Evolutionary conservation across 2,888 invertebrate genomes (phyloP), one percentile per base, ranked within the genome.

Genomic region (Xestia ashworthii): DNA sequence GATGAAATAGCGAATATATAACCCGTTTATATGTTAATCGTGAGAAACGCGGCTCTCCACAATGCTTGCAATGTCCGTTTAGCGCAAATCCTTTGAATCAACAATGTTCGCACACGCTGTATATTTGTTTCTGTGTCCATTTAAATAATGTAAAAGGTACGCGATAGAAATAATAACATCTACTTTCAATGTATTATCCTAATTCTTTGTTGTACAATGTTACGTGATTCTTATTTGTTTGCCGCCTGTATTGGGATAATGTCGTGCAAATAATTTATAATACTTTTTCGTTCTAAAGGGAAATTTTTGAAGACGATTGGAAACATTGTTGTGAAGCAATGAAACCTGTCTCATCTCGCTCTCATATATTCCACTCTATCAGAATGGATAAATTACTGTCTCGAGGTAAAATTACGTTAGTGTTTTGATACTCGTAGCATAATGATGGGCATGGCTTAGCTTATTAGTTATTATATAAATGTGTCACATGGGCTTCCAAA

Each of bases 1-100:
- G 85, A 89, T 91, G 89, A 90, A 88, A 87, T 87, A 89, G 89
- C 74, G 81, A 79, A 71, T 73, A 82, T 78, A 65, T 83, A 88
- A 80, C 73, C 87, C 81, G 87, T 91, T 90, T 90, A 88, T 88
- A 91, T 91, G 90, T 79, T 82, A 91, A 91, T 90, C 85, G 78
- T 91, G 91, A 83, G 91, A 91, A 89, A 84, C 67, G 62, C 68
- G 72, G 55, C 44, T 83, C 71, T 74, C 48, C 19, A 66, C 50
- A 55, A n/a, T n/a, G n/a, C n/a, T n/a, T n/a, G n/a, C n/a, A n/a
- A 71, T 41, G 74, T 64, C 58, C 44, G 66, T 73, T 71, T 70
- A 32, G 60, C 65, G 70, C 75, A 78, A 74, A 74, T 71, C 75
- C 41, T 62, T 85, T 73, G 74, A 73, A 71, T 74, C 67, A 74